Conservation (phyloP, 1,140 invertebrate species). For the Tribolium castaneum region DNA sequence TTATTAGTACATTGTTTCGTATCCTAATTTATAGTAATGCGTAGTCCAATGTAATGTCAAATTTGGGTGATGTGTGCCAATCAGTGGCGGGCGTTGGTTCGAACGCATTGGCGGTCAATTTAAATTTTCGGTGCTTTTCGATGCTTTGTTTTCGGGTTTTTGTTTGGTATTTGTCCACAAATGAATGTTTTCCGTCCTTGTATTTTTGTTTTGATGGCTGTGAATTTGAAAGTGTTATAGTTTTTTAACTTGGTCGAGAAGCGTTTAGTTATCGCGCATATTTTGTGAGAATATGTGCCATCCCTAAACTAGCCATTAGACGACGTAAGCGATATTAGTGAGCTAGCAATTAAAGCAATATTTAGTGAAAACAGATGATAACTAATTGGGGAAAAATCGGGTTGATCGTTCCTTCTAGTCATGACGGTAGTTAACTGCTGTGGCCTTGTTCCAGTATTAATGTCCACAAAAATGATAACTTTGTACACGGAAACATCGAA, state of each 20-base stretch:
- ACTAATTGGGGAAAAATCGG: slow-evolving; percentile 17
- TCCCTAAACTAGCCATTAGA: neutral
- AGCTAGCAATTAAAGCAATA: slow-evolving; percentile 34
- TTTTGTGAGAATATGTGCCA: neutral
- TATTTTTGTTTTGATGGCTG: slow-evolving; percentile 42
- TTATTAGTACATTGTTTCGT: too few relatives aligned
- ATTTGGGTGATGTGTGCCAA: too few relatives aligned
- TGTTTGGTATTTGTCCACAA: neutral
- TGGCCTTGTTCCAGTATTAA: slow-evolving; percentile 48
- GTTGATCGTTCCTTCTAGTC: slow-evolving; percentile 53
- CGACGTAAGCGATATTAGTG: slow-evolving; percentile 21
- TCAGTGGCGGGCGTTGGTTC: too few relatives aligned
- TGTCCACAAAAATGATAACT: slow-evolving; percentile 25
- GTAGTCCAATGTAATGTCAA: too few relatives aligned
- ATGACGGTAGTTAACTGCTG: slow-evolving; percentile 42
- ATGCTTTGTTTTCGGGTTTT: neutral
- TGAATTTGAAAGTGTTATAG: slow-evolving; percentile 40
- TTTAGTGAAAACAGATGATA: neutral
- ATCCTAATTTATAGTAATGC: too few relatives aligned
- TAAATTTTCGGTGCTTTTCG: neutral
- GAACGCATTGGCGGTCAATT: neutral
- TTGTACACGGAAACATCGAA: slow-evolving; percentile 52
- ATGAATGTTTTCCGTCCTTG: slow-evolving; percentile 38
- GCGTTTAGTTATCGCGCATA: neutral
- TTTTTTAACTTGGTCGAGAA: slow-evolving; percentile 30